A percentile compares a stretch with the other conserved stretches of the same genome.
Conservation (phyloP, 1,140 invertebrate species). For the Atta colombica region DNA sequence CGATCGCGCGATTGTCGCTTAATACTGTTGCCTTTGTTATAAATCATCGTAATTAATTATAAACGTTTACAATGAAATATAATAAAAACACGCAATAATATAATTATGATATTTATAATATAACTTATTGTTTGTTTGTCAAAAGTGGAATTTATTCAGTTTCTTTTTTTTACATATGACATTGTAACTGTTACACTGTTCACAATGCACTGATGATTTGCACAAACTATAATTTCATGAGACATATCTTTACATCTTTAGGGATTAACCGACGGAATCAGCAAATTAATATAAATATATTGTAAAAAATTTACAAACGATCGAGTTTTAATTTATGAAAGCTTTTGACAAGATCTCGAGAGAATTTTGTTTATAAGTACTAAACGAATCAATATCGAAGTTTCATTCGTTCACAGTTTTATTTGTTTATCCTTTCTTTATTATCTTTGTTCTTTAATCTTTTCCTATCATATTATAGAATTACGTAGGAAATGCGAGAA, state of each 20-base stretch:
- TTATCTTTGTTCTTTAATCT: background rate
- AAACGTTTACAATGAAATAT: background rate
- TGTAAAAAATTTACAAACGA: background rate
- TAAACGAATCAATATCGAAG: slow-evolving; percentile 6
- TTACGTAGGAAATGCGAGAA: background rate
- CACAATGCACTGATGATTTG: background rate
- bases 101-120: background rate
- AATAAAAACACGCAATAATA: background rate
- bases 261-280: background rate
- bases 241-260: background rate
- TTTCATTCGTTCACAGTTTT: slow-evolving; percentile 9
- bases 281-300: background rate
- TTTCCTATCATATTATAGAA: background rate
- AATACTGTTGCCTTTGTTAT: background rate
- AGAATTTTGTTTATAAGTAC: slow-evolving; percentile 6
- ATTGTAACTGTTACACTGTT: background rate
- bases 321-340: slow-evolving; percentile 9
- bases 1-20: background rate
- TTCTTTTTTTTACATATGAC: background rate
- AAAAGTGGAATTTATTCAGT: background rate
- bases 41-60: background rate
- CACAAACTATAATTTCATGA: background rate
- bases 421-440: background rate
- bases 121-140: background rate
- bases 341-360: background rate